phyloP scores from a whole-genome alignment of 2,888 invertebrate genomes.

The Ormia ochracea region DNA sequence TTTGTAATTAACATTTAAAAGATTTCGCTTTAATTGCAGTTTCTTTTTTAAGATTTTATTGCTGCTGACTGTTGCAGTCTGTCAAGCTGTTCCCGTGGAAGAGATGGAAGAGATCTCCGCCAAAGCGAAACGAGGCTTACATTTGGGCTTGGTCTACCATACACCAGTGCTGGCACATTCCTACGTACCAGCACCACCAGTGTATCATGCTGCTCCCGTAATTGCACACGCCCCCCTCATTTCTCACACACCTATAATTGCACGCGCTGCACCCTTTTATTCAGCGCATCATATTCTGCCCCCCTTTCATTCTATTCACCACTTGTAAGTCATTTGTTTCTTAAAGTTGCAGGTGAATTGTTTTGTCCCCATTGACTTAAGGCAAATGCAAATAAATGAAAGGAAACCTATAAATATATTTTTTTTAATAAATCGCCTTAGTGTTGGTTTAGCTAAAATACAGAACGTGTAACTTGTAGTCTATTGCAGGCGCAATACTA shows the following conservation, averaged over 20 bases:
- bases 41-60: slow-evolving; percentile 35
- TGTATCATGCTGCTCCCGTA: slow-evolving; percentile 68
- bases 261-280: slow-evolving; percentile 65
- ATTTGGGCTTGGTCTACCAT: slow-evolving; percentile 70
- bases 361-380: no score
- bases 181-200: slow-evolving; percentile 69
- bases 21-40: no score
- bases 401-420: no score
- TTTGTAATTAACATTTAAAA: background rate
- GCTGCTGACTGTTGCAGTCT: slow-evolving; percentile 65
- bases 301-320: slow-evolving; percentile 69
- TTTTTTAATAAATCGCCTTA: no score
- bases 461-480: no score
- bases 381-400: no score
- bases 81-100: slow-evolving; percentile 69
- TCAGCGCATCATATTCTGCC: slow-evolving; percentile 64
- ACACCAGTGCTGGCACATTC: slow-evolving; percentile 70
- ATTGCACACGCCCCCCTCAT: slow-evolving; percentile 68
- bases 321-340: slow-evolving; percentile 62
- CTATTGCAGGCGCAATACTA: no score
- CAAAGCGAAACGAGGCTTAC: slow-evolving; percentile 72
- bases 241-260: slow-evolving; percentile 67
- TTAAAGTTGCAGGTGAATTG: no score
- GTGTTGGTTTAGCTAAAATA: no score
- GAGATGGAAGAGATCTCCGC: slow-evolving; percentile 63